Conservation (phyloP, 2,113 vertebrate genomes). For the Rissa tridactyla region DNA sequence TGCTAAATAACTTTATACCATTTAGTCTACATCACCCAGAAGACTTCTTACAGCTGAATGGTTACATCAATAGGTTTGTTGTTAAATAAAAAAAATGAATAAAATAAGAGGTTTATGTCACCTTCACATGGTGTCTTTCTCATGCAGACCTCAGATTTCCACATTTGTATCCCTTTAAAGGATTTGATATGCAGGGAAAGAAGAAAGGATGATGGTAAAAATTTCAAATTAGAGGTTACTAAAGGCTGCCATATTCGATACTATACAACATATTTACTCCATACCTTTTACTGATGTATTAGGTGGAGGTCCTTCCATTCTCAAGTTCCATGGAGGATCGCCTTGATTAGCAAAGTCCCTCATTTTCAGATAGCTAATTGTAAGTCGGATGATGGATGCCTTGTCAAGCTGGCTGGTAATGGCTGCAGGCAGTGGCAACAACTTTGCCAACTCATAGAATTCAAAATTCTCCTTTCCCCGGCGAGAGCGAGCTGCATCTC, state of each 20-base stretch:
- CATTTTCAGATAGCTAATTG: constrained; percentile 99
- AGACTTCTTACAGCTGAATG: constrained; percentile 1
- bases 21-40: background rate
- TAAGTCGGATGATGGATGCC: constrained; percentile 97
- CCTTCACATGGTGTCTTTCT: constrained; percentile 84
- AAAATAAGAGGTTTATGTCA: constrained; percentile 79
- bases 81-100: constrained; percentile 67
- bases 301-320: constrained; percentile 96
- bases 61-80: constrained; percentile 19
- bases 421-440: constrained; percentile 96
- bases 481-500: constrained; percentile 95
- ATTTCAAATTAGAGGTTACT: constrained; percentile 64
- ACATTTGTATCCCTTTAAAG: constrained; percentile 84
- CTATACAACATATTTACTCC: constrained; percentile 26
- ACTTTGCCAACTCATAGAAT: constrained; percentile 98
- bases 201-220: constrained; percentile 80
- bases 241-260: constrained; percentile 47
- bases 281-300: constrained; percentile 99
- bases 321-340: constrained; percentile 96
- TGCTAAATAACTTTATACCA: background rate
- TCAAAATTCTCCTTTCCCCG: constrained; percentile 99
- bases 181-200: constrained; percentile 84
- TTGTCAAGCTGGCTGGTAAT: constrained; percentile 99
- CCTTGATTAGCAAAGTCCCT: constrained; percentile 98
- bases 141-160: constrained; percentile 85